Base-by-base conservation (phyloP, 2,797 vertebrate genomes). In the Erpetoichthys calabaricus region DNA sequence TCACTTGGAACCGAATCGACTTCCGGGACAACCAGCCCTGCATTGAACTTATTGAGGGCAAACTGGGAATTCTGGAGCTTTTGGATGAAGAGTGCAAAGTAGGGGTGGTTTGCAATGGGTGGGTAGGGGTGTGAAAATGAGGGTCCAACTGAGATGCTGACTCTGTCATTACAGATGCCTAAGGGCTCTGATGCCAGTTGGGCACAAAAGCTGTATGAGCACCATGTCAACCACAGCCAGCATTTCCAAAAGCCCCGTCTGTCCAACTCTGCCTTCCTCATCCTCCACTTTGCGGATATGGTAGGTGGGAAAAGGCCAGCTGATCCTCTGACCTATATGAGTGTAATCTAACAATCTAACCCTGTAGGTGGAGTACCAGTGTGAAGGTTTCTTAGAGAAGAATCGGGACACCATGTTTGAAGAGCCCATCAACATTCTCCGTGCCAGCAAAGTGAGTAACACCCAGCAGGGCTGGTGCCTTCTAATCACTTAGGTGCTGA, bases 11-110 rank as follows among this genome's bases (percentile, higher is more conserved):
- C 62, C 75, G 81, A 3, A 74, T 88, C 1, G 77, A 85, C 67
- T 89, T 88, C 69, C 84, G 80, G 42, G 83, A 89, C 68, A 89
- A 89, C 65, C 86, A 86, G 72, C 74, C 63, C 0, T 89, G 88
- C 61, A 86, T 87, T 49, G 65, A 69, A 7, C 84, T 90, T 46
- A 81, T 89, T 0, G 82, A 90, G 68, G 85, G 77, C 9, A 72
- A 64, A 0, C 77, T 86, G 42, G 87, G 87, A 44, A 69, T 88
- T 58, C 80, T 89, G 43, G 83, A 88, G 59, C 78, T 91, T 63
- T 61, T 88, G 45, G 89, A 88, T 3, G 89, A 87, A 64, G 87
- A 88, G 70, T 84, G 88, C 65, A 73, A 74, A 77, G 85, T 85
- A n/a, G 61, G 56, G 8, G 8, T 9, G 25, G 51, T 6, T 47